phyloP scores from a whole-genome alignment of 1,140 invertebrate genomes.

The Drosophila arawakana region DNA sequence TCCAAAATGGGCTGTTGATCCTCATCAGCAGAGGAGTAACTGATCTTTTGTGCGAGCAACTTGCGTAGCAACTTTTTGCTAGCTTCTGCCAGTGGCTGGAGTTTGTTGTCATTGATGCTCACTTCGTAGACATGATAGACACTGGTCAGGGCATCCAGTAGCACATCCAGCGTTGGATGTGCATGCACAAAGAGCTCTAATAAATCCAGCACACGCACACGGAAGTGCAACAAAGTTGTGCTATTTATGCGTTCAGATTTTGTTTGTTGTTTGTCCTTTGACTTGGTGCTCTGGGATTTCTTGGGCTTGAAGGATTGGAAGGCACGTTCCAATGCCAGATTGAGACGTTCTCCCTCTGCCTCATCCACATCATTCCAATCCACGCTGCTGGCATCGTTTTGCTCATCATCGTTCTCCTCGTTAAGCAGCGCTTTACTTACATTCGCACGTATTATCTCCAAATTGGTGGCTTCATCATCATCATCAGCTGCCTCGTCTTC shows the following conservation, averaged over 20 bases:
- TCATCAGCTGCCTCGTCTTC: background rate
- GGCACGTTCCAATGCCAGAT: conserved; percentile 89
- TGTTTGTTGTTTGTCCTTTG: conserved; percentile 34
- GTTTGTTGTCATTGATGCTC: conserved; percentile 22
- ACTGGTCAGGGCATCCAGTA: conserved; percentile 43
- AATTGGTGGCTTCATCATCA: conserved; percentile 8
- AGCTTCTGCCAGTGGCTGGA: conserved; percentile 50
- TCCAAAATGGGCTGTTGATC: conserved; percentile 35
- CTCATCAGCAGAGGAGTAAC: background rate
- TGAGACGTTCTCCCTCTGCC: conserved; percentile 89
- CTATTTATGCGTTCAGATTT: conserved; percentile 63
- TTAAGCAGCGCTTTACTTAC: conserved; percentile 52
- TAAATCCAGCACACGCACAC: conserved; percentile 56
- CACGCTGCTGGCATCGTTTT: conserved; percentile 85
- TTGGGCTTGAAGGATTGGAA: conserved; percentile 87
- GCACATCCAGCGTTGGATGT: conserved; percentile 34
- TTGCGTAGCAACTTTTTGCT: conserved; percentile 47
- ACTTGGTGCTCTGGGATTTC: conserved; percentile 16
- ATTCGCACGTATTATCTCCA: conserved; percentile 56
- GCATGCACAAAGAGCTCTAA: conserved; percentile 40
- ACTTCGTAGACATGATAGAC: conserved; percentile 36
- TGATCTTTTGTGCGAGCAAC: conserved; percentile 31
- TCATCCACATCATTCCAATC: conserved; percentile 91
- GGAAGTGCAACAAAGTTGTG: conserved; percentile 62
- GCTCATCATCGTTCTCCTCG: conserved; percentile 11